Percentiles rank a stretch among this genome's conserved stretches.
Evolutionary conservation across 2,888 invertebrate genomes (phyloP).

Genomic region (Phengaris arion): DNA sequence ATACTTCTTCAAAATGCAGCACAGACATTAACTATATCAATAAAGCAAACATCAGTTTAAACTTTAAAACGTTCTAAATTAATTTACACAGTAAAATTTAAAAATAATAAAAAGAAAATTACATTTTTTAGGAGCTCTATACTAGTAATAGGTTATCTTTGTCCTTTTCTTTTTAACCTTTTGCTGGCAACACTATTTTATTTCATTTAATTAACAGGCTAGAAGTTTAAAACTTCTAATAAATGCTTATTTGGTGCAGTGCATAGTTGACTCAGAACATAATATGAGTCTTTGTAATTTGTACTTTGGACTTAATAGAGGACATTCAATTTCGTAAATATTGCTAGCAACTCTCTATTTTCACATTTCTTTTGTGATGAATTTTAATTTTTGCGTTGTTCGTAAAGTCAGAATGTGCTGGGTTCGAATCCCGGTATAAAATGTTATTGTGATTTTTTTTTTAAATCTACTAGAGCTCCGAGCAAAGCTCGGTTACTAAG

Average conservation of each 20-base stretch:
- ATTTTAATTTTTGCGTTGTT: too few relatives aligned
- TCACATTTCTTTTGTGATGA: too few relatives aligned
- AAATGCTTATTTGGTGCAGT: conserved; percentile 40
- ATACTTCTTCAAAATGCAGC: background rate
- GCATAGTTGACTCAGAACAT: conserved; percentile 27
- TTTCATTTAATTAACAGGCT: background rate
- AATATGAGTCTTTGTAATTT: conserved; percentile 19
- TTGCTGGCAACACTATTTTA: background rate
- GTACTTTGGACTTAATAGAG: conserved; percentile 13
- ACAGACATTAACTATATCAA: background rate
- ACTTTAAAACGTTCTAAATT: background rate
- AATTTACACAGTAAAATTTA: background rate
- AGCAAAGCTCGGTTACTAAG: too few relatives aligned
- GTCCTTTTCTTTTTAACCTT: background rate
- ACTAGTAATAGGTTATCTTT: background rate
- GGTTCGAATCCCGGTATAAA: too few relatives aligned
- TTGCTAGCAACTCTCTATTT: background rate
- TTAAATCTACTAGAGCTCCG: too few relatives aligned
- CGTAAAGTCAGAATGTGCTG: too few relatives aligned
- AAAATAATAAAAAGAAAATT: background rate
- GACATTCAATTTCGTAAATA: background rate
- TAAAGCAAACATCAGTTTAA: background rate
- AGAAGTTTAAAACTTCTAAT: conserved; percentile 20
- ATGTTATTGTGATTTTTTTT: too few relatives aligned
- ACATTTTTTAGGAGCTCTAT: background rate